phyloP scores from a whole-genome alignment of 2,888 invertebrate genomes.

The Amphipoea lucens region DNA sequence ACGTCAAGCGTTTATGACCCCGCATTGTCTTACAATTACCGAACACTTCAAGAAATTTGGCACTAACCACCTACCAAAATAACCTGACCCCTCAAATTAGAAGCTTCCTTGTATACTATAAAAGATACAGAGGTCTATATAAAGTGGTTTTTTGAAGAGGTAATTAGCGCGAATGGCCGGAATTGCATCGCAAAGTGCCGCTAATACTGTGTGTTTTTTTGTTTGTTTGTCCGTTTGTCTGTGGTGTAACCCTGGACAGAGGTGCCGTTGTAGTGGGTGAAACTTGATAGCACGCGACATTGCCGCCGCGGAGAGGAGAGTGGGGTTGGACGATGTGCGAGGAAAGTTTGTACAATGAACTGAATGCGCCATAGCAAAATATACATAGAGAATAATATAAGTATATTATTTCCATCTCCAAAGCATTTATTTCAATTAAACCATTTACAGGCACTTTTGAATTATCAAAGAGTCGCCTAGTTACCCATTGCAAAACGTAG shows the following conservation, averaged over 20 bases:
- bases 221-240: slow-evolving; percentile 72
- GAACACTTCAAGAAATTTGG: slow-evolving; percentile 86
- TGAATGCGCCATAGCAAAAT: not conserved
- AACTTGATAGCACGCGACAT: slow-evolving; percentile 88
- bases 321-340: slow-evolving; percentile 51
- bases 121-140: slow-evolving; percentile 53
- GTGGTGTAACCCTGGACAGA: slow-evolving; percentile 75
- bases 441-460: too few species aligned
- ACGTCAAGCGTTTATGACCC: slow-evolving; percentile 84
- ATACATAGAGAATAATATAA: not conserved
- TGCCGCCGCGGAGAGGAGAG: slow-evolving; percentile 75
- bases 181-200: slow-evolving; percentile 87
- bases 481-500: too few species aligned
- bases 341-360: slow-evolving; percentile 22
- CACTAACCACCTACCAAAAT: slow-evolving; percentile 75
- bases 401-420: too few species aligned
- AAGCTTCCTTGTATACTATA: slow-evolving; percentile 40
- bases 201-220: slow-evolving; percentile 84
- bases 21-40: slow-evolving; percentile 88
- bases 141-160: slow-evolving; percentile 55
- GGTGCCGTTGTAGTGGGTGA: slow-evolving; percentile 80
- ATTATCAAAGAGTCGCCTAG: too few species aligned
- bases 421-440: not conserved
- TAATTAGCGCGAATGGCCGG: slow-evolving; percentile 84
- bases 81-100: slow-evolving; percentile 62